Evolutionary conservation across 2,888 invertebrate genomes (phyloP).

Genomic region (Empis stercorea): DNA sequence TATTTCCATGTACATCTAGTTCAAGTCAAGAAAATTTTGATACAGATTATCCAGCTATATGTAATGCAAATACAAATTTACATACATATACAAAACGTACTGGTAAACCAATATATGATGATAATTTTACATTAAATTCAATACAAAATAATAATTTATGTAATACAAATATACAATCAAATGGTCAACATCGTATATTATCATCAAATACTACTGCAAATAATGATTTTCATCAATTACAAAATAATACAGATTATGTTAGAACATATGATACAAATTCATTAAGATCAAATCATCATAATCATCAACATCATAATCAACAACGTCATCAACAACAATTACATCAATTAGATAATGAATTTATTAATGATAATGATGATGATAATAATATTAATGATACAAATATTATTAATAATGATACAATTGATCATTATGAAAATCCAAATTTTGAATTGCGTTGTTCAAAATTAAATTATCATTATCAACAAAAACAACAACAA

Average conservation of each 20-base stretch:
- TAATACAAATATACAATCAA: conserved; percentile 1
- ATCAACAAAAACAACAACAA: conserved; percentile 12
- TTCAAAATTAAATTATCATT: conserved; percentile 11
- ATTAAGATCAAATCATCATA: conserved; percentile 20
- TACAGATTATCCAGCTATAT: conserved; percentile 72
- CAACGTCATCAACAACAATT: conserved; percentile 15
- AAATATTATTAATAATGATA: conserved; percentile 14
- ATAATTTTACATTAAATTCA: conserved; percentile 44
- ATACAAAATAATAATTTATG: conserved; percentile 23
- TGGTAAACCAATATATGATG: conserved; percentile 64
- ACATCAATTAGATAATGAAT: conserved; percentile 12
- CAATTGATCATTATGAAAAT: conserved; percentile 36
- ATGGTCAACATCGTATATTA: no score
- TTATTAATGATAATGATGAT: conserved; percentile 22
- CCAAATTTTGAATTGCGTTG: conserved; percentile 33
- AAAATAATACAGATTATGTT: conserved; percentile 28
- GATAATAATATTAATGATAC: conserved; percentile 23
- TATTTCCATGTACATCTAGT: conserved; percentile 70
- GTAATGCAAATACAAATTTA: conserved; percentile 73
- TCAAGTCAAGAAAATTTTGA: conserved; percentile 76
- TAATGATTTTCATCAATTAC: conserved; percentile 23
- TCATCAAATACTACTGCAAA: no score
- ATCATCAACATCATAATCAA: conserved; percentile 16
- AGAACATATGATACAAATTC: conserved; percentile 33
- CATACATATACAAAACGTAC: conserved; percentile 70